Evolutionary conservation across 2,888 invertebrate species (phyloP).

Genomic region (Ethmia dodecea): DNA sequence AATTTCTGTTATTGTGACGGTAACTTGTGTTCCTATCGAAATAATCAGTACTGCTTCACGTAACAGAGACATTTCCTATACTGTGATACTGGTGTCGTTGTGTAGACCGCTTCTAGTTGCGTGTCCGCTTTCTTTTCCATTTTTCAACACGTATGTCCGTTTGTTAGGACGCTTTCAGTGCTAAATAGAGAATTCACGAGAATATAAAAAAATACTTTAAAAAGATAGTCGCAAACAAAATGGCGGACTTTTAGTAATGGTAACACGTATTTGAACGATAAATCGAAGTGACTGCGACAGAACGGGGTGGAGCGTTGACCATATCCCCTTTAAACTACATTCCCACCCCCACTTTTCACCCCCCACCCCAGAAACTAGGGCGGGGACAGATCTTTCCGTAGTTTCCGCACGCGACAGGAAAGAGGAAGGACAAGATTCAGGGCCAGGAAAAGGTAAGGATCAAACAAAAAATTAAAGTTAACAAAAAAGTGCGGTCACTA

Average conservation of each 20-base stretch:
- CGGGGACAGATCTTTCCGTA: slow-evolving; percentile 28
- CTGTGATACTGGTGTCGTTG: too few species aligned
- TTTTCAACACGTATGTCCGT: slow-evolving; percentile 31
- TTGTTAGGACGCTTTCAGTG: slow-evolving; percentile 1
- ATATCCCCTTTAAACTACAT: slow-evolving; percentile 33
- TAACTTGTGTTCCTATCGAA: too few species aligned
- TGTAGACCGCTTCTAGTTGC: slow-evolving; percentile 36
- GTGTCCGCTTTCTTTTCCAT: slow-evolving; percentile 60
- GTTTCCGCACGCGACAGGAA: slow-evolving; percentile 33
- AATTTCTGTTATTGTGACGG: too few species aligned
- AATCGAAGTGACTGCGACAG: slow-evolving; percentile 40
- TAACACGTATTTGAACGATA: slow-evolving; percentile 48
- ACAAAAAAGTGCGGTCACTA: slow-evolving; percentile 38
- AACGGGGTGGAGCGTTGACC: slow-evolving; percentile 32
- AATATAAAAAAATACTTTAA: background rate
- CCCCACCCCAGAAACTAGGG: slow-evolving; percentile 24
- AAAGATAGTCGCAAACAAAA: slow-evolving; percentile 5
- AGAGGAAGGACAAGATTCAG: slow-evolving; percentile 22
- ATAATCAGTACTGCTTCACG: too few species aligned
- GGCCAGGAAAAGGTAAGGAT: slow-evolving; percentile 25
- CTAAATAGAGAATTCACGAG: background rate
- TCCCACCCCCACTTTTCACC: slow-evolving; percentile 27
- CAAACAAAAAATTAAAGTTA: slow-evolving; percentile 25
- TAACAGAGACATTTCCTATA: too few species aligned
- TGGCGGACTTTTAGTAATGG: slow-evolving; percentile 9